Base-by-base conservation (phyloP, 1,140 invertebrate genomes). In the Diachasma alloeum region DNA sequence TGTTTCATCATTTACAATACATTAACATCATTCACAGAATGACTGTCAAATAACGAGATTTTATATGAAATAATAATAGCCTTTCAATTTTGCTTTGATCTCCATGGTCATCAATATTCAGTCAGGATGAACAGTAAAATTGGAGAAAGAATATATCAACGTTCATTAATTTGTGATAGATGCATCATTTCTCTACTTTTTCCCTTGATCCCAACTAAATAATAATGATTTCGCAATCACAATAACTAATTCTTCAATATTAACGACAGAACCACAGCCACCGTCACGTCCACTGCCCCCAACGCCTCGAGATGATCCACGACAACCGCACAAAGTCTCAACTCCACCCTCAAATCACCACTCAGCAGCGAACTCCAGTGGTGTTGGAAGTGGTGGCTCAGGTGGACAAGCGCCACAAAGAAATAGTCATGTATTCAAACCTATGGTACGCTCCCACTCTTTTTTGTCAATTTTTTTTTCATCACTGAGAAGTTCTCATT, bases 341-440 rank as follows among this genome's bases (percentile, higher is more conserved):
- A 92, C 92, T 9, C 91, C 92, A 19, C 91, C 91, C 15, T 88
- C 89, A 13, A 90, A 89, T 81, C 90, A 89, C 73, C 90, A 88
- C 68, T 79, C 81, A 42, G 81, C 86, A 36, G 74, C 76, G 9
- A 79, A 79, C 70, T 81, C 86, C 74, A 76, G 78, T 56, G 80
- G 80, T 11, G 74, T 69, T 37, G 87, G 87, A 71, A 85, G 87
- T 39, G 86, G 87, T 66, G 86, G 86, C 59, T 87, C 88, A 1
- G 83, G 83, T 26, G 87, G 83, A 24, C 89, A 88, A 79, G 78
- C 91, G 53, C 92, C 93, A 79, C 94, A 94, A 81, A 93, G 93
- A 81, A 94, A 95, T 85, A 92, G 95, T 83, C 94, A 95, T 85
- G 93, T 95, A 81, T 96, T 96, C 87, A 96, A 96, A 87, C 95